These are phyloP conservation scores for Lateolabrax maculatus DNA, from an alignment of 2,797 vertebrate species.

Conservation along the genomic window DNA sequence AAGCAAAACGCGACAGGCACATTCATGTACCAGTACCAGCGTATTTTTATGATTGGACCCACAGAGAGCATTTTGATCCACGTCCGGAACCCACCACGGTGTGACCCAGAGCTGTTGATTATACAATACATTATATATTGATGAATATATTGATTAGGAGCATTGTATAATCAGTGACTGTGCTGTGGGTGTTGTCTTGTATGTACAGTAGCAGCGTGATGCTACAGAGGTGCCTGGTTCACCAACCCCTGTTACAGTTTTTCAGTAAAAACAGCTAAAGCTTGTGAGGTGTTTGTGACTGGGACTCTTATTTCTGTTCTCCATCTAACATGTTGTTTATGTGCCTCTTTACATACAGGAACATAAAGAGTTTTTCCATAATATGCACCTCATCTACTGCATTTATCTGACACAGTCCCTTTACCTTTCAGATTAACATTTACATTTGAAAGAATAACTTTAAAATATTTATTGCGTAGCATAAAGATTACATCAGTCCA, in stretches of 20 bases:
- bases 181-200: constrained; percentile 70
- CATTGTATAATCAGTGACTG: constrained; percentile 66
- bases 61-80: constrained; percentile 19
- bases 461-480: no score
- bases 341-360: neutral
- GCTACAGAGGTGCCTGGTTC: constrained; percentile 68
- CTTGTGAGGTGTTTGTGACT: constrained; percentile 23
- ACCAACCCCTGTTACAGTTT: constrained; percentile 68
- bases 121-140: constrained; percentile 51
- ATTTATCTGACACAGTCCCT: no score
- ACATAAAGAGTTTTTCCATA: no score
- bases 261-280: constrained; percentile 64
- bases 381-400: no score
- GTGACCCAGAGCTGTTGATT: constrained; percentile 52
- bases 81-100: constrained; percentile 1
- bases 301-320: constrained; percentile 20
- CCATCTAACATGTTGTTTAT: neutral
- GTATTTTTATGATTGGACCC: neutral
- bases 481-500: no score
- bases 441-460: no score
- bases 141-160: constrained; percentile 61
- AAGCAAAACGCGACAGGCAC: neutral
- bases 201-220: constrained; percentile 59
- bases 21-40: neutral
- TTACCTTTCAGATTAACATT: no score